These are phyloP conservation scores for Nesidiocoris tenuis DNA, from an alignment of 2,888 invertebrate genomes.

Conservation along the genomic window DNA sequence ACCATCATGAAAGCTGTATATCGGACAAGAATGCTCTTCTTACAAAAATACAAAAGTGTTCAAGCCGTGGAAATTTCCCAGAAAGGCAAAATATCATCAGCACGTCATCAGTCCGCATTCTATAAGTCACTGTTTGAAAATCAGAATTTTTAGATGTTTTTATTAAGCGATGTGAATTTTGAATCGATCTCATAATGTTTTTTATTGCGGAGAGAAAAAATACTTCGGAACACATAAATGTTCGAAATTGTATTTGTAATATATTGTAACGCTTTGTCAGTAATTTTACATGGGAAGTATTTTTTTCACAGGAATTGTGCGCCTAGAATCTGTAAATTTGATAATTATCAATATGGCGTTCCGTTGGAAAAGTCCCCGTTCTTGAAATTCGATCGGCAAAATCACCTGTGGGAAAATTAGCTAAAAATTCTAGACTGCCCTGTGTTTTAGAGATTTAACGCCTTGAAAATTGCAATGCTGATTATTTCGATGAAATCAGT, in stretches of 20 bases:
- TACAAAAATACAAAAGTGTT: too few species aligned
- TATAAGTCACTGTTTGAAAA: slow-evolving; percentile 3
- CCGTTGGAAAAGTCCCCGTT: background rate
- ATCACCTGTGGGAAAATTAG: too few species aligned
- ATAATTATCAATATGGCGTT: slow-evolving; percentile 6
- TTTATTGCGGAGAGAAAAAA: slow-evolving; percentile 15
- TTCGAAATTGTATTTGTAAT: slow-evolving; percentile 28
- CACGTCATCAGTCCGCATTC: background rate
- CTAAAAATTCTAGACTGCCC: too few species aligned
- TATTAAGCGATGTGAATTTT: slow-evolving; percentile 20
- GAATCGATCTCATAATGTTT: slow-evolving; percentile 29
- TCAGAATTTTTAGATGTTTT: slow-evolving; percentile 22
- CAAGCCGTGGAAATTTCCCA: too few species aligned
- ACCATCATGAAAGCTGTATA: too few species aligned
- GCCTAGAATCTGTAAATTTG: slow-evolving; percentile 2
- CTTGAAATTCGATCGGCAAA: too few species aligned
- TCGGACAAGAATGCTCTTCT: too few species aligned
- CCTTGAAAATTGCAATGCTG: too few species aligned
- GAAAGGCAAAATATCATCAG: too few species aligned
- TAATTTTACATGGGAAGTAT: slow-evolving; percentile 20
- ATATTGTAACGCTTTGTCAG: slow-evolving; percentile 32
- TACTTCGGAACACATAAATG: slow-evolving; percentile 1
- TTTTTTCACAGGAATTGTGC: slow-evolving; percentile 6
- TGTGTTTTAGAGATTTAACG: too few species aligned
- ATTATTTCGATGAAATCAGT: too few species aligned